A percentile compares a stretch with the other conserved stretches of the same genome.
These are phyloP conservation scores for Promerops cafer DNA, from an alignment of 2,113 vertebrate genomes.

Conservation along the genomic window DNA sequence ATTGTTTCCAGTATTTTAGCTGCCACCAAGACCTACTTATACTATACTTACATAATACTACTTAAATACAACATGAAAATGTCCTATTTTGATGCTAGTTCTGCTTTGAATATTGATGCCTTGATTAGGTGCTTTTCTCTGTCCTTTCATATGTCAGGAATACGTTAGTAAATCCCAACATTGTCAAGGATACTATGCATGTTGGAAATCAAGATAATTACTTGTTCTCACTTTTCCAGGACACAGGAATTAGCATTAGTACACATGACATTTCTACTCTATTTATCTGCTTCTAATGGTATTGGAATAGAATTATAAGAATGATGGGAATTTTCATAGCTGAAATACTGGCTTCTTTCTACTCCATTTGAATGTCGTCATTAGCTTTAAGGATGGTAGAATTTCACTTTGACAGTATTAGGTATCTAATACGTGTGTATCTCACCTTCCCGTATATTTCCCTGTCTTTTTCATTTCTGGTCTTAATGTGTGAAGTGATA, in stretches of 20 bases:
- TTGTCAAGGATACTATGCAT: not conserved
- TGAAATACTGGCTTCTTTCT: not conserved
- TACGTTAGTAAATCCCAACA: not conserved
- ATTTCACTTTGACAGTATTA: not conserved
- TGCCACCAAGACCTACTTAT: not conserved
- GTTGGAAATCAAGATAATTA: not conserved
- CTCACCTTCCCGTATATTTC: not conserved
- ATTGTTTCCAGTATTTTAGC: not conserved
- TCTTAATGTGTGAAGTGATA: not conserved
- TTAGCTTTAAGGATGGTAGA: not conserved
- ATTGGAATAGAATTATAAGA: not conserved
- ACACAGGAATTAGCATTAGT: not conserved
- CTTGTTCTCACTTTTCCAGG: not conserved
- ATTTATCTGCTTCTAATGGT: not conserved
- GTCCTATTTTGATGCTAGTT: not conserved
- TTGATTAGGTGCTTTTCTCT: not conserved
- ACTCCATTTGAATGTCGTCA: not conserved
- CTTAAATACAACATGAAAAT: not conserved
- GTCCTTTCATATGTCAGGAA: not conserved
- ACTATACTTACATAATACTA: not conserved
- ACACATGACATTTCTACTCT: not conserved
- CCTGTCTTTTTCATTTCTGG: not conserved
- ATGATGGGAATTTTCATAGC: not conserved
- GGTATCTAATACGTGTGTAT: not conserved
- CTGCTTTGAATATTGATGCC: not conserved